A percentile compares a stretch with the other conserved stretches of the same genome.
Evolutionary conservation across 2,113 vertebrate species (phyloP).

Genomic region (Gadus chalcogrammus): DNA sequence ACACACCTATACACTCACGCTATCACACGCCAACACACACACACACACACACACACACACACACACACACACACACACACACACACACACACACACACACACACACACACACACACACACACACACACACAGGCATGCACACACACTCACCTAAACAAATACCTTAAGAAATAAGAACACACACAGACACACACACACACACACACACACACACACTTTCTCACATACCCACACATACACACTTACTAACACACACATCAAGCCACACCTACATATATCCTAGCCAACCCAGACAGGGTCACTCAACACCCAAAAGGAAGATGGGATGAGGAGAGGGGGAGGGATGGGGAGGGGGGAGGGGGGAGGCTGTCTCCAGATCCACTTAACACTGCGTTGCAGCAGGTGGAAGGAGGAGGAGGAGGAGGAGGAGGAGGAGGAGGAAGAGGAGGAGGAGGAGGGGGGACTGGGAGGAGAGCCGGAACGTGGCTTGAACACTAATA

Average conservation of each 20-base stretch:
- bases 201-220: slow-evolving; percentile 20
- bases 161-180: neutral
- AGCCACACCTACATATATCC: slow-evolving; percentile 16
- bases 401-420: slow-evolving; percentile 42
- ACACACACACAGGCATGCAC: neutral
- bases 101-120: neutral
- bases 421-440: neutral
- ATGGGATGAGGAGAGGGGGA: slow-evolving; percentile 17
- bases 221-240: no score
- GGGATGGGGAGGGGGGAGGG: neutral
- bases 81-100: slow-evolving; percentile 30
- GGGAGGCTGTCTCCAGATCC: slow-evolving; percentile 46
- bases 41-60: neutral
- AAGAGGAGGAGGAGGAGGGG: no score
- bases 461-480: slow-evolving; percentile 10
- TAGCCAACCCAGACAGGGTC: slow-evolving; percentile 48
- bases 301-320: slow-evolving; percentile 37
- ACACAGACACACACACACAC: slow-evolving; percentile 30
- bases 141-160: neutral
- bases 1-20: no score
- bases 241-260: slow-evolving; percentile 20
- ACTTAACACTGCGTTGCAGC: slow-evolving; percentile 42
- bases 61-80: neutral
- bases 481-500: slow-evolving; percentile 66
- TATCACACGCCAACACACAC: no score